phyloP scores from a whole-genome alignment of 1,140 invertebrate genomes.

The Pantala flavescens region DNA sequence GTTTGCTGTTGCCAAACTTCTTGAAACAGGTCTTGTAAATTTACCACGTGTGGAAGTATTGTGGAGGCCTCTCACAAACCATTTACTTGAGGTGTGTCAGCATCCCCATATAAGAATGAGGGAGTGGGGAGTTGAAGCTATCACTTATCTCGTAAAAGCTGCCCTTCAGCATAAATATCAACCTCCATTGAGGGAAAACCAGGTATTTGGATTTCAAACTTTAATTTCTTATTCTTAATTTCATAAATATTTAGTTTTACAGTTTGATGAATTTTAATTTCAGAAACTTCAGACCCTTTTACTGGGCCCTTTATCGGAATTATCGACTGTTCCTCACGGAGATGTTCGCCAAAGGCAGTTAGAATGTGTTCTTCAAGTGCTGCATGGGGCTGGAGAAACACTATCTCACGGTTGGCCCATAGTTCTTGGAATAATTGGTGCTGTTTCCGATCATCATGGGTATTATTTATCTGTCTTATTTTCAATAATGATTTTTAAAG shows the following conservation, averaged over 20 bases:
- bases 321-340: slow-evolving; percentile 74
- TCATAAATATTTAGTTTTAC: slow-evolving; percentile 15
- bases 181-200: slow-evolving; percentile 71
- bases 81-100: slow-evolving; percentile 89
- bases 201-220: slow-evolving; percentile 40
- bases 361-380: slow-evolving; percentile 83
- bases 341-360: slow-evolving; percentile 92
- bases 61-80: slow-evolving; percentile 93
- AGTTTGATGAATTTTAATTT: background rate
- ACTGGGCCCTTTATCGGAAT: slow-evolving; percentile 76
- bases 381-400: slow-evolving; percentile 86
- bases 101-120: slow-evolving; percentile 91
- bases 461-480: slow-evolving; percentile 31
- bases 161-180: slow-evolving; percentile 82
- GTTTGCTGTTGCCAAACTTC: slow-evolving; percentile 92
- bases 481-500: slow-evolving; percentile 14
- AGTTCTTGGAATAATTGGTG: slow-evolving; percentile 87
- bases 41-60: slow-evolving; percentile 85
- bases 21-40: slow-evolving; percentile 94
- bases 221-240: slow-evolving; percentile 19
- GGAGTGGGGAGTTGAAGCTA: slow-evolving; percentile 94
- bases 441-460: slow-evolving; percentile 86
- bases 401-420: slow-evolving; percentile 89
- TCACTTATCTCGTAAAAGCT: slow-evolving; percentile 87
- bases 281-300: slow-evolving; percentile 76